Base-by-base conservation (phyloP, 2,797 vertebrate species). In the Sciurus vulgaris region DNA sequence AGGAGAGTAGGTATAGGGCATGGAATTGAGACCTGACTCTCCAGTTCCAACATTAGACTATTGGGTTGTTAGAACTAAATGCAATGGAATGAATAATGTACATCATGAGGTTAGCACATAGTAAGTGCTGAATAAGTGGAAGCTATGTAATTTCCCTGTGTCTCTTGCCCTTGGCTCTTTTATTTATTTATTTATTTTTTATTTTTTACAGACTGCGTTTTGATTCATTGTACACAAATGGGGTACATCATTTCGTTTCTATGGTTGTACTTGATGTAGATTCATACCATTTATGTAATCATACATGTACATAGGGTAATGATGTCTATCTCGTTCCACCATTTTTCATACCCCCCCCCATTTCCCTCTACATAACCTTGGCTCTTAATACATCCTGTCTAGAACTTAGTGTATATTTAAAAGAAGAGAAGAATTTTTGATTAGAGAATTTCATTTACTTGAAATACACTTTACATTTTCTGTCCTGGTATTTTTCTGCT, bases 401-500 rank as follows among this genome's bases (percentile, higher is more conserved):
- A 47, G 51, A 78, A n/a, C 70, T 86, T 56, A 41, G 4, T 79
- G 18, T 15, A 17, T 79, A 63, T 78, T 95, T 95, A 49, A 63
- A 86, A 82, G 49, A 86, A 82, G 49, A 81, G 30, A 3, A 33
- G 49, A 44, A 22, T 51, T 77, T 76, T 18, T 54, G 54, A 89
- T 56, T 41, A 1, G 65, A 84, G 41, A 54, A 24, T 61, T 70
- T 93, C 35, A 15, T 89, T 14, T 93, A 38, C 26, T 78, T 86
- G n/a, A 33, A 33, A 69, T 70, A 26, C 18, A 72, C 77, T 86
- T 82, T 73, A 54, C 17, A 8, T 83, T 76, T 85, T 89, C 76
- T 84, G 59, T 47, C 49, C 49, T 78, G 17, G 4, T 74, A 28
- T 94, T 87, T 93, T 95, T 85, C 61, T 85, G 61, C 69, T 56